A percentile compares a stretch with the other conserved stretches of the same genome.
Evolutionary conservation across 1,140 invertebrate genomes (phyloP).

Genomic region (Nomia melanderi): DNA sequence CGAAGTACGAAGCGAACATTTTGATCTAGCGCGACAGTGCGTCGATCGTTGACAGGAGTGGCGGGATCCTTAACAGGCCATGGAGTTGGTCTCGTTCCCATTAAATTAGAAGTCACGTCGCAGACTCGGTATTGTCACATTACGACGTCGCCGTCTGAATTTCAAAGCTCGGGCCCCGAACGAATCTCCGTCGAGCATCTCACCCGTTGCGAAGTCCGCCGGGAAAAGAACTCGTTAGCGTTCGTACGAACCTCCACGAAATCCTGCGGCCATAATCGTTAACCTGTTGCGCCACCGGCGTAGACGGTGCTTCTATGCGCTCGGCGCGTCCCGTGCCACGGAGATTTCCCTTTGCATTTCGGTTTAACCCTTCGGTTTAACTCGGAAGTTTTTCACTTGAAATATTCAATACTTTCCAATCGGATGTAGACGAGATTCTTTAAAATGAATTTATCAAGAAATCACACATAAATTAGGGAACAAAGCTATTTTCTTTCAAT

Average conservation of each 20-base stretch:
- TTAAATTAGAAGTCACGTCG: neutral
- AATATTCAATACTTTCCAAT: too few relatives aligned
- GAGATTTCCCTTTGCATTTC: too few relatives aligned
- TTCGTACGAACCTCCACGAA: neutral
- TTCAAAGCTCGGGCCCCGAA: neutral
- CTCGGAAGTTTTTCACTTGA: too few relatives aligned
- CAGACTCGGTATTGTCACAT: neutral
- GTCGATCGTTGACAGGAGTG: neutral
- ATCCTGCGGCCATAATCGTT: constrained; percentile 1
- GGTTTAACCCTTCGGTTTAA: too few relatives aligned
- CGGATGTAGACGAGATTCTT: too few relatives aligned
- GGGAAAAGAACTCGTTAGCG: constrained; percentile 1
- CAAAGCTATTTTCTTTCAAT: too few relatives aligned
- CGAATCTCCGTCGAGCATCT: neutral
- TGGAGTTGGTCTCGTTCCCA: neutral
- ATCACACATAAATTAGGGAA: too few relatives aligned
- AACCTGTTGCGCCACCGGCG: neutral
- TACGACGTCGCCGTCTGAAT: neutral
- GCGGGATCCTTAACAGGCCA: neutral
- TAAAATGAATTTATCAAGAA: too few relatives aligned
- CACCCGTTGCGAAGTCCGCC: neutral
- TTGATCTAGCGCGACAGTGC: too few relatives aligned
- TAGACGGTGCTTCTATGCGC: neutral
- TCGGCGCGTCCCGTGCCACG: too few relatives aligned
- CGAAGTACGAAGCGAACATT: too few relatives aligned